Evolutionary conservation across 2,888 invertebrate species (phyloP).

Genomic region (Neoaliturus tenellus): DNA sequence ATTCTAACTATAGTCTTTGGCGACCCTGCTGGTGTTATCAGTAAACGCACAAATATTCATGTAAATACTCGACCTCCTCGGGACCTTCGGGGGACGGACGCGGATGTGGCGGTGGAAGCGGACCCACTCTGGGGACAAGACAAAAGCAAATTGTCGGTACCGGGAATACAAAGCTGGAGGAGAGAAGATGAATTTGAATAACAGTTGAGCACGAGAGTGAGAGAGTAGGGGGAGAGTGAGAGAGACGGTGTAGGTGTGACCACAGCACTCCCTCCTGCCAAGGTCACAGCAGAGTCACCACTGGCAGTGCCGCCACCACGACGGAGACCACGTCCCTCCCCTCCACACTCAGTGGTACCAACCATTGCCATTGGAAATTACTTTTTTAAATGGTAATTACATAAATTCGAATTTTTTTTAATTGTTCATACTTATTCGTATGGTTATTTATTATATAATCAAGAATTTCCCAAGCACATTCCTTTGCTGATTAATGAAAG

Average conservation of each 20-base stretch:
- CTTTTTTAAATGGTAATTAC: no score
- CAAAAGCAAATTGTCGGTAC: constrained; percentile 34
- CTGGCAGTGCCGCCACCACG: constrained; percentile 2
- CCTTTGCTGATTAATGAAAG: no score
- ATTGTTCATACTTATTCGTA: no score
- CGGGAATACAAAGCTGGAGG: constrained; percentile 20
- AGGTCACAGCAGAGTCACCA: constrained; percentile 18
- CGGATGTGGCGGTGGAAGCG: neutral
- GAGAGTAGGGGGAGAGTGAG: constrained; percentile 10
- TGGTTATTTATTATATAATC: no score
- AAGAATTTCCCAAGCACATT: no score
- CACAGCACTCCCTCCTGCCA: constrained; percentile 34
- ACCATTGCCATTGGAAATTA: no score
- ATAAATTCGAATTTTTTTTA: no score
- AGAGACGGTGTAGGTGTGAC: neutral
- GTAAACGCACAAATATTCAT: constrained; percentile 5
- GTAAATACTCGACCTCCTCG: neutral
- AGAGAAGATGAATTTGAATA: neutral
- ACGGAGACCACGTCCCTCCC: neutral
- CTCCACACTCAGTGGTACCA: constrained; percentile 11
- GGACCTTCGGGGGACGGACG: neutral
- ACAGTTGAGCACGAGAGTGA: constrained; percentile 17
- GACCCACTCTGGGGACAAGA: constrained; percentile 11
- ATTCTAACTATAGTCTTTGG: no score
- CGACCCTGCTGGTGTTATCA: neutral